Evolutionary conservation across 2,113 vertebrate species (phyloP), one percentile per base, ranked within the genome.

Genomic region (Hylia prasina): DNA sequence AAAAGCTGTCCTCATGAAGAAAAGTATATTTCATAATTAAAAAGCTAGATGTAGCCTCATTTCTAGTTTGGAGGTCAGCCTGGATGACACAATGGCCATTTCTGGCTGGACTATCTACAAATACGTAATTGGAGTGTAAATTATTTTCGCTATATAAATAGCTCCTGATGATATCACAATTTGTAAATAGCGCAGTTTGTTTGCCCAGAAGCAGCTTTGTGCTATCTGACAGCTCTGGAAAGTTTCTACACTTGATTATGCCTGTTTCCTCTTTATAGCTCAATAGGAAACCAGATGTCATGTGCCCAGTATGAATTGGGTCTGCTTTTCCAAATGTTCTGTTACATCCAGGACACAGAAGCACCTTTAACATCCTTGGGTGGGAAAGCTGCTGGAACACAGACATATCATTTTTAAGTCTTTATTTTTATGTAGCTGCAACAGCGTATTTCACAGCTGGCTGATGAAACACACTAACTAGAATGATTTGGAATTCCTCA

Each of bases 91-190:
- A 89, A 96, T 54, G 80, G 63, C 73, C 93, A 79, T 86, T 95
- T 96, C 95, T 92, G 91, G 80, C 75, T 80, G 33, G 45, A 69
- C 73, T 73, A 82, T 86, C 89, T 75, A 89, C 76, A 93, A 94
- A 93, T 89, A 96, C 65, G 83, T 96, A 96, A 97, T 95, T 94
- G 92, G 90, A 97, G 85, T 89, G 82, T 96, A 97, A 96, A 97
- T 97, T 96, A 96, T 93, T 95, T 95, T 94, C 69, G 39, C 82
- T 90, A 78, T 84, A 97, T 96, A 96, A 96, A 96, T 96, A 97
- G 90, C 61, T 94, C 85, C 73, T 93, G 94, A 96, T 95, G 96
- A 97, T 96, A 96, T 96, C 96, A 96, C 82, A 93, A 90, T 92
- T 96, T 94, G 92, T 96, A 96, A 97, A 96, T 81, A 97, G 90